Base-by-base conservation (phyloP, 1,140 invertebrate genomes). In the Drosophila dunni region DNA sequence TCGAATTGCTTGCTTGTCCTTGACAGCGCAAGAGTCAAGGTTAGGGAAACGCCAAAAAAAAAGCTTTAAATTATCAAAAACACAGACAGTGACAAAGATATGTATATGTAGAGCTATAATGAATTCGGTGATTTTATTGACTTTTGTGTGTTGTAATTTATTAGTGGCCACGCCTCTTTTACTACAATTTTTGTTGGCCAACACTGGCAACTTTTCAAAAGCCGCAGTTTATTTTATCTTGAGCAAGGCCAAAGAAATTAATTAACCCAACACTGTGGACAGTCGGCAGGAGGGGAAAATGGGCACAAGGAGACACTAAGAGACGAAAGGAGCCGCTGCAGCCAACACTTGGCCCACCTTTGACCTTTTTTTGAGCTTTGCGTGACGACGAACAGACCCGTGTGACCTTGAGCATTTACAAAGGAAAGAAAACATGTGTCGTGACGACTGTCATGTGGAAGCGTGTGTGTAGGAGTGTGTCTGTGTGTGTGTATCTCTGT, bases 61-160 rank as follows among this genome's bases (percentile, higher is more conserved):
- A 48, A 66, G 73, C 53, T 81, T 88, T 88, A 86, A 86, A 88
- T 88, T 88, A 78, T 67, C 66, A 72, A 63, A 61, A 40, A 51
- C 48, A 67, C 54, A 69, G 46, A 56, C 48, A 36, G 34, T 10
- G 11, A 48, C 36, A 46, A 17, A 10, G 24, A 50, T 40, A 38
- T 33, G 46, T 53, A 17, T 24, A 6, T 63, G 20, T 40, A 53
- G 48, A 44, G 57, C 61, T 61, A 79, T 84, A 84, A 85, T 86
- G 83, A 83, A 83, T 88, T 88, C 83, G 79, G 62, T 89, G 83
- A 88, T 88, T 88, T 88, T 88, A 88, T 88, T 88, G 83, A 88
- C 83, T 88, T 89, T 88, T 17, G 7, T 83, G 72, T 82, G 58
- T 68, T 82, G 83, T 88, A 88, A 88, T 88, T 88, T 88, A 88